Evolutionary conservation across 2,888 invertebrate genomes (phyloP), one percentile per base, ranked within the genome.

Genomic region (Apoda limacodes): DNA sequence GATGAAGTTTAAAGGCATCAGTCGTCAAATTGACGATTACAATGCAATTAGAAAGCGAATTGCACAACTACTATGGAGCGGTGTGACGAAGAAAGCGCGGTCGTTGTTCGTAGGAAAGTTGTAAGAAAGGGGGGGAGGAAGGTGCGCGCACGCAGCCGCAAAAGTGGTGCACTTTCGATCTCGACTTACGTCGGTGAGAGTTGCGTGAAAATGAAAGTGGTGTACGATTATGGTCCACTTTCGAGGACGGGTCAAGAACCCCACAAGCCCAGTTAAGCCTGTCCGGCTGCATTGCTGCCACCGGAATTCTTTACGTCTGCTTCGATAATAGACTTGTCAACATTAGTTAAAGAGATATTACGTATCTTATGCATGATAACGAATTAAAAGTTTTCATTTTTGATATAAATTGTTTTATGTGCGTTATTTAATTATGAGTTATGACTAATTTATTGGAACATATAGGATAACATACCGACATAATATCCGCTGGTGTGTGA

Each of bases 201-300:
- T 82, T 82, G 81, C 76, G 76, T 72, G 82, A 83, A 83, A 83
- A 84, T 78, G 84, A 84, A 84, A 80, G 83, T 84, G 66, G 70
- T 82, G 52, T 71, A 81, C 71, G 68, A 76, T 75, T 69, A 72
- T 74, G 74, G 64, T 75, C 68, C 65, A 78, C 78, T 80, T 78
- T 78, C 76, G 71, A 71, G 59, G 40, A 47, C 61, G 60, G 80
- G 74, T 74, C 70, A 67, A 74, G 61, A 65, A 75, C 69, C 78
- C 55, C 55, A 52, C 38, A 42, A 35, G 54, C 54, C 59, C 55
- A 52, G 57, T 53, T 62, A 58, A 63, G 56, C 57, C 43, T 45
- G 17, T 7, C n/a, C n/a, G n/a, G 56, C 49, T 55, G 46, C 50
- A 43, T 66, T 69, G 54, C 53, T 42, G 40, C 41, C 52, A 48